Base-by-base conservation (phyloP, 1,140 invertebrate genomes). In the Drosophila mojavensis region DNA sequence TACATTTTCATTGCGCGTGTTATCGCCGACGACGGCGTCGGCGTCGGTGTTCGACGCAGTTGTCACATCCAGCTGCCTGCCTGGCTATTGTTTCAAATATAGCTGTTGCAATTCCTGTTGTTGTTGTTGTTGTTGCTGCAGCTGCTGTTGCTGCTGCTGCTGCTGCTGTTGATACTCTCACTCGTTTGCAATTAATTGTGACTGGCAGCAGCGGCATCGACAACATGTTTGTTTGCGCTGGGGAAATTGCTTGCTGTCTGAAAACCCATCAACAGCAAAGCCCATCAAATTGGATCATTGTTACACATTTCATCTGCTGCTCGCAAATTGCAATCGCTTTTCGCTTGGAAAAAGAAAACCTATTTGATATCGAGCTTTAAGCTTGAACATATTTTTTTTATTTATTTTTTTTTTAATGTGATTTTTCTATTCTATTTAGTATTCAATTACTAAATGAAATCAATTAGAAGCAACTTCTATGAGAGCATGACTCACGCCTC, bases 181-280 rank as follows among this genome's bases (percentile, higher is more conserved):
- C 61, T 50, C 68, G 41, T 10, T 66, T 30, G 63, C 69, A 72
- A 67, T 67, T 72, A 72, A 72, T 60, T 59, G 63, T 24, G 30
- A 68, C 30, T 61, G 58, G 66, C 71, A 71, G 54, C 65, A 74
- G 61, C 41, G 65, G 54, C 65, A 74, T 68, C 41, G 65, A 68
- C 58, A 68, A 62, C 65, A 68, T 62, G 65, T 56, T 74, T 72
- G 54, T 39, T 67, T 67, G 60, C 15, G 24, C 41, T 36, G 39
- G 30, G 20, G 48, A 61, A 68, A 68, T 68, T 69, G 55, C 6
- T 20, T 43, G 48, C 30, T 65, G 63, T 56, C 63, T 30, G 50
- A 26, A 54, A 61, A 36, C 15, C 33, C 28, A 20, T 36, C 59
- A 50, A 17, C 30, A 43, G 54, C 17, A 41, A 48, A 45, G 59